Evolutionary conservation across 2,113 vertebrate genomes (phyloP).

Genomic region (Rhagologus leucostigma): DNA sequence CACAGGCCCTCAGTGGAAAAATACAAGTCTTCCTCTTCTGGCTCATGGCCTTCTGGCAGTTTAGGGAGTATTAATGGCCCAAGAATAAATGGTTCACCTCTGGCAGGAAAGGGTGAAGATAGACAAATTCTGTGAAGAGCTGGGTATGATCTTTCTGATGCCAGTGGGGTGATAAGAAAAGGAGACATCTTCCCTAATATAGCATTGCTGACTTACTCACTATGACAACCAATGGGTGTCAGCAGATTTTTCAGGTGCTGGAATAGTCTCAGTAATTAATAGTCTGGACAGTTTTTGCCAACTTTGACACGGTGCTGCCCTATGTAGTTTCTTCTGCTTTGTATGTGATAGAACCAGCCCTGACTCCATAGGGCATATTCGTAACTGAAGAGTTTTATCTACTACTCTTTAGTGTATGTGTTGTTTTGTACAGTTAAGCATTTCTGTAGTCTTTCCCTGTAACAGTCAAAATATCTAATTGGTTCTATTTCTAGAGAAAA

Average conservation of each 20-base stretch:
- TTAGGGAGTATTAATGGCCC: background rate
- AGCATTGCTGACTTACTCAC: background rate
- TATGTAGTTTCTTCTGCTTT: background rate
- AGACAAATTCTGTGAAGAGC: background rate
- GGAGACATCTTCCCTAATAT: background rate
- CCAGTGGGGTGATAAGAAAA: background rate
- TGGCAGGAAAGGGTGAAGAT: background rate
- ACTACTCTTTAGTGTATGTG: background rate
- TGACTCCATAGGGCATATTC: background rate
- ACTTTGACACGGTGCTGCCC: fast-evolving
- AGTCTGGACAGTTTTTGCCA: background rate
- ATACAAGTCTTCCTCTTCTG: background rate
- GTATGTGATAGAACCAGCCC: background rate
- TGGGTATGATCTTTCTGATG: background rate
- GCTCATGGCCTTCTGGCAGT: background rate
- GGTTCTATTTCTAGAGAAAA: background rate
- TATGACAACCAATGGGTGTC: background rate
- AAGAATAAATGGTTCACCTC: background rate
- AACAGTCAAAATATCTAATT: background rate
- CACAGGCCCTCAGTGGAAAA: background rate
- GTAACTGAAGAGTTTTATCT: background rate
- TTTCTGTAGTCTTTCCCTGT: background rate
- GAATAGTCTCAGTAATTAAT: background rate
- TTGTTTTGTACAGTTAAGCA: background rate
- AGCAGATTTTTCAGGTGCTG: background rate